These are phyloP conservation scores for Zapornia atra DNA, from an alignment of 2,113 vertebrate genomes.

Conservation along the genomic window DNA sequence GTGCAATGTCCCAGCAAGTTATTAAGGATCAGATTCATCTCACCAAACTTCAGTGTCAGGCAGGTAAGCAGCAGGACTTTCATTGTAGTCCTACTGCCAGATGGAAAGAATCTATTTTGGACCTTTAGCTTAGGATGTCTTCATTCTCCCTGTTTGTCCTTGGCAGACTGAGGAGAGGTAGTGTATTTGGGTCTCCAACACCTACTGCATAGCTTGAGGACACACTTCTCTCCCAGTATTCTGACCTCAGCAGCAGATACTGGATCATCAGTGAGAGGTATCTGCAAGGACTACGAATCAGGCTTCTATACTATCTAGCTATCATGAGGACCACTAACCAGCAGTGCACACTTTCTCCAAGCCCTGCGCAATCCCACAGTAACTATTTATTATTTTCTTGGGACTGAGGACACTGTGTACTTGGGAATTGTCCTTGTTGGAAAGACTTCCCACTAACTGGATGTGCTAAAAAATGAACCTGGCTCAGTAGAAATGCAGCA, in stretches of 20 bases:
- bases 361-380: neutral
- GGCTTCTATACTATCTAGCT: neutral
- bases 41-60: neutral
- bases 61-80: neutral
- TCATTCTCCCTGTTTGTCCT: neutral
- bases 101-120: neutral
- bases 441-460: neutral
- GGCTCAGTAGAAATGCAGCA: slow-evolving; percentile 6
- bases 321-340: neutral
- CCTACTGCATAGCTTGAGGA: neutral
- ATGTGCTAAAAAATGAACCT: neutral
- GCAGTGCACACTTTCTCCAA: neutral
- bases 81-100: neutral
- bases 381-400: neutral
- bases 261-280: neutral
- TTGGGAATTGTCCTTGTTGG: neutral
- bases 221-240: neutral
- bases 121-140: neutral
- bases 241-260: neutral
- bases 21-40: neutral
- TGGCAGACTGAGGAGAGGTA: neutral
- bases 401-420: neutral
- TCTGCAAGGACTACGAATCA: neutral
- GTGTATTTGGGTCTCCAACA: neutral
- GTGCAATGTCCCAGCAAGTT: neutral